These are phyloP conservation scores for Troides oblongomaculatus DNA, from an alignment of 2,888 invertebrate genomes.

Conservation along the genomic window DNA sequence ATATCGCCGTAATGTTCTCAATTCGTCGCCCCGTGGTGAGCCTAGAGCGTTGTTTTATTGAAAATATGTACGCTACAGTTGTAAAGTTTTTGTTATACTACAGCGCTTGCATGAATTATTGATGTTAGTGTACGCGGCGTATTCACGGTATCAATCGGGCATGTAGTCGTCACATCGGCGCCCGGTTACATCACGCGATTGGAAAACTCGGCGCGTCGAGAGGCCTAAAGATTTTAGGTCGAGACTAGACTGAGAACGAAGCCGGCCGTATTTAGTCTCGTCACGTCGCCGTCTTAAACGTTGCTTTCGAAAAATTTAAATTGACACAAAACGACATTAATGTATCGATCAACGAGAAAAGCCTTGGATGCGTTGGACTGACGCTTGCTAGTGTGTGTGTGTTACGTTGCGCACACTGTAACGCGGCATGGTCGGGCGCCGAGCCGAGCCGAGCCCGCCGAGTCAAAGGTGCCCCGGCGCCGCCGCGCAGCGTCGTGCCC, in stretches of 20 bases:
- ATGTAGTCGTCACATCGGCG: constrained; percentile 60
- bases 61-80: constrained; percentile 29
- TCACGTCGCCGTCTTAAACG: constrained; percentile 59
- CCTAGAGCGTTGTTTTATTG: constrained; percentile 29
- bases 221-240: constrained; percentile 55
- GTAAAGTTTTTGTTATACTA: constrained; percentile 37
- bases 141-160: constrained; percentile 42
- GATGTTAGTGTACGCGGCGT: constrained; percentile 38
- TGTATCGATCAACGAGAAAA: constrained; percentile 46
- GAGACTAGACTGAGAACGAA: constrained; percentile 58
- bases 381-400: constrained; percentile 44
- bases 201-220: constrained; percentile 65
- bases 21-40: not conserved
- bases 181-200: constrained; percentile 71
- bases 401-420: constrained; percentile 52
- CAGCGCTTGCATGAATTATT: constrained; percentile 41
- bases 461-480: constrained; percentile 65
- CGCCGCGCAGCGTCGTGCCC: constrained; percentile 41
- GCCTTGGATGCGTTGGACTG: constrained; percentile 13
- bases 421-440: constrained; percentile 45
- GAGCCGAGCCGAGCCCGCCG: constrained; percentile 41
- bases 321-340: constrained; percentile 69
- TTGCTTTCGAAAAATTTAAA: constrained; percentile 69
- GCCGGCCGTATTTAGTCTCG: constrained; percentile 46
- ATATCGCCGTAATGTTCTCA: not conserved